Evolutionary conservation across 2,888 invertebrate species (phyloP).

Genomic region (Cheiracanthium punctorium): DNA sequence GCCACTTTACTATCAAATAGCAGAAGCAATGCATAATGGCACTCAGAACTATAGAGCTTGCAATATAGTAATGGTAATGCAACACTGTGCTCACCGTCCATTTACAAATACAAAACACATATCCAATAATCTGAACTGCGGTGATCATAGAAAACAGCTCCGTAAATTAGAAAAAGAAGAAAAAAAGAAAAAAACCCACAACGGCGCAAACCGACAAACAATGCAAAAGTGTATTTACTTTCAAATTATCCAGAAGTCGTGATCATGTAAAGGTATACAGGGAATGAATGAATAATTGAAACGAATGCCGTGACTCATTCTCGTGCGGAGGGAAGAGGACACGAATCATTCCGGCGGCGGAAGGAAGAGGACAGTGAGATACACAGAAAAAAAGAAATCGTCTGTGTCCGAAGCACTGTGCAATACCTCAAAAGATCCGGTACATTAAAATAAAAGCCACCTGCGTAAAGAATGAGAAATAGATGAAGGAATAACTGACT

Average conservation of each 20-base stretch:
- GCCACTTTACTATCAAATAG: no score
- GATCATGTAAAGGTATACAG: slow-evolving; percentile 46
- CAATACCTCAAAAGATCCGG: neutral
- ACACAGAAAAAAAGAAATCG: slow-evolving; percentile 11
- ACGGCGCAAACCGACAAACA: slow-evolving; percentile 26
- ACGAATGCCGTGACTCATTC: slow-evolving; percentile 41
- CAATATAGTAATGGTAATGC: no score
- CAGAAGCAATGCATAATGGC: no score
- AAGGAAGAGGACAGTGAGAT: neutral
- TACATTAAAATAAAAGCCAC: no score
- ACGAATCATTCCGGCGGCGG: neutral
- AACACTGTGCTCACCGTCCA: no score
- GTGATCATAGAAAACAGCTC: neutral
- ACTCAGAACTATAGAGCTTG: no score
- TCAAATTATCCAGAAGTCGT: slow-evolving; percentile 52
- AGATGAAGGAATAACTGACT: no score
- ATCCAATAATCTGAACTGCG: no score
- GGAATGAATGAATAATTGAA: slow-evolving; percentile 41
- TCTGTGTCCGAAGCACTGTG: neutral
- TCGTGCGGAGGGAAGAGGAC: slow-evolving; percentile 14
- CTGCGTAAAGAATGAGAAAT: no score
- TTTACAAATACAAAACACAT: no score
- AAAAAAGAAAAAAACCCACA: neutral
- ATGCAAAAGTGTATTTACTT: slow-evolving; percentile 39
- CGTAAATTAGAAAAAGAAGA: neutral